Evolutionary conservation across 2,888 invertebrate genomes (phyloP).

Genomic region (Apodemia zela): DNA sequence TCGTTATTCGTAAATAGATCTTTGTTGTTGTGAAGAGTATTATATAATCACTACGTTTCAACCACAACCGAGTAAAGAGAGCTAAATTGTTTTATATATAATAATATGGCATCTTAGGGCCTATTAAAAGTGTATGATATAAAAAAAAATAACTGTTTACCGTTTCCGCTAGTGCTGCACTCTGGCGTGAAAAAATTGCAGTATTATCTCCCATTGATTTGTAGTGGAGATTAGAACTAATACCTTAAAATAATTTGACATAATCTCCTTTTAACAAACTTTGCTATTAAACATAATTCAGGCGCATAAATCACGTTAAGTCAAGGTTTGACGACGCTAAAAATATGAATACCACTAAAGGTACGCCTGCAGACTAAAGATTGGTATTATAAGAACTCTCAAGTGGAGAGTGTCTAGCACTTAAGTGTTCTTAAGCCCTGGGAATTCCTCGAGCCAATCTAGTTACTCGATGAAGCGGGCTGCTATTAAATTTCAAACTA

Average conservation of each 20-base stretch:
- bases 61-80: too few relatives aligned
- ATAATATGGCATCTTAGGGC: too few relatives aligned
- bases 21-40: too few relatives aligned
- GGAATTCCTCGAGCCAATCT: neutral
- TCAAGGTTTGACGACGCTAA: neutral
- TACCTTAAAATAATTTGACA: neutral
- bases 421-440: conserved; percentile 2
- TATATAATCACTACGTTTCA: too few relatives aligned
- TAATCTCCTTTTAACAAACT: neutral
- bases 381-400: conserved; percentile 2
- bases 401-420: neutral
- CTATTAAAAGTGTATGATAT: too few relatives aligned
- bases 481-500: neutral
- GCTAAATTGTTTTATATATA: too few relatives aligned
- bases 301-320: neutral
- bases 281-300: neutral
- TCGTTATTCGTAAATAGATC: too few relatives aligned
- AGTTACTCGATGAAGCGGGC: neutral
- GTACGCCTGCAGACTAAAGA: neutral
- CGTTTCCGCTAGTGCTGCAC: too few relatives aligned
- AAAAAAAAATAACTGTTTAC: too few relatives aligned
- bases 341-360: neutral
- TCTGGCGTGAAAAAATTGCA: too few relatives aligned
- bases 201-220: too few relatives aligned
- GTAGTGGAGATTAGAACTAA: too few relatives aligned